phyloP scores from a whole-genome alignment of 2,888 invertebrate genomes.

The Euproctis similis region DNA sequence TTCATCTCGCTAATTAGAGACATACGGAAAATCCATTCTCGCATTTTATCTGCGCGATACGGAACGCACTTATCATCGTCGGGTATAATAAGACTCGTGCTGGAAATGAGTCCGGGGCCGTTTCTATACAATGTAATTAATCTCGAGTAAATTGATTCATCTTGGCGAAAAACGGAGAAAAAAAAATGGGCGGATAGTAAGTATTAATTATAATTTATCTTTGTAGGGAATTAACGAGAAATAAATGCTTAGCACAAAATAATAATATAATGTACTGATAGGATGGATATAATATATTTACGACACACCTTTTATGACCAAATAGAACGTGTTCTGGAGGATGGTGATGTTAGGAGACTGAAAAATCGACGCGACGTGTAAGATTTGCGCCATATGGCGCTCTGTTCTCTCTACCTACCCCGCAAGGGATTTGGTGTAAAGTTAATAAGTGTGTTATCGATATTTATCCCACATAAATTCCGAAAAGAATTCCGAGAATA shows the following conservation, averaged over 20 bases:
- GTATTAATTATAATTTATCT: slow-evolving; percentile 9
- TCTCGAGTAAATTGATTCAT: slow-evolving; percentile 24
- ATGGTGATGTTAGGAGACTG: no score
- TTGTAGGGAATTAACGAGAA: slow-evolving; percentile 1
- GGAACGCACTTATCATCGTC: slow-evolving; percentile 21
- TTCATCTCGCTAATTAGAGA: slow-evolving; percentile 31
- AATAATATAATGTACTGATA: not conserved
- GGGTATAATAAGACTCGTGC: slow-evolving; percentile 13
- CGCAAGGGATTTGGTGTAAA: no score
- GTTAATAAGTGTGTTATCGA: no score
- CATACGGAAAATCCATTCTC: slow-evolving; percentile 17
- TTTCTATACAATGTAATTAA: slow-evolving; percentile 24
- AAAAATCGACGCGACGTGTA: no score
- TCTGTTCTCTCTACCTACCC: no score
- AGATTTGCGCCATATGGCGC: no score
- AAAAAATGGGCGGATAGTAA: slow-evolving; percentile 8
- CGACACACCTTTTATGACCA: not conserved
- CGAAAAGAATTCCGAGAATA: no score
- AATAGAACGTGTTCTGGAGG: no score
- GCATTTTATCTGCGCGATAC: slow-evolving; percentile 17
- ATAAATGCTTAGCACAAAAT: not conserved
- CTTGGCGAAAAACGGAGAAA: no score
- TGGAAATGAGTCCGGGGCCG: slow-evolving; percentile 12
- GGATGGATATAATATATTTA: not conserved
- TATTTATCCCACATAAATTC: no score